These are phyloP conservation scores for Alethe diademata DNA, from an alignment of 2,113 vertebrate genomes.

Conservation along the genomic window DNA sequence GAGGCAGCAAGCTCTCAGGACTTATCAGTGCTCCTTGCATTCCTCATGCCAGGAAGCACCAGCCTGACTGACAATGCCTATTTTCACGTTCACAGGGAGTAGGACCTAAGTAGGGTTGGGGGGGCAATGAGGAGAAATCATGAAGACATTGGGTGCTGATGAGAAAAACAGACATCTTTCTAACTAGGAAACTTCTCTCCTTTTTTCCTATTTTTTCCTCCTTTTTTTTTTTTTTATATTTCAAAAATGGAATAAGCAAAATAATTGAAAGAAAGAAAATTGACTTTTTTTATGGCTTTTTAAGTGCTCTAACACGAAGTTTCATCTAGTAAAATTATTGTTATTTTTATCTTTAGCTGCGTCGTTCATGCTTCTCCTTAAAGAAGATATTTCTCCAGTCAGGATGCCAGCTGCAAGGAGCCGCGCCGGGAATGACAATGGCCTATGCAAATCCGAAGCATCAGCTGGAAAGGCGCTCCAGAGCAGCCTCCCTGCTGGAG, in stretches of 20 bases:
- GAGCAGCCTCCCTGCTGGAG: background rate
- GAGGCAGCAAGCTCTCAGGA: background rate
- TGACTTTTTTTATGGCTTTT: conserved; percentile 69
- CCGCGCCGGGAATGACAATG: conserved; percentile 60
- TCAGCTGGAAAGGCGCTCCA: background rate
- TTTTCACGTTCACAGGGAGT: background rate
- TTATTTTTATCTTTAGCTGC: conserved; percentile 69
- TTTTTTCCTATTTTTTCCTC: rapidly evolving
- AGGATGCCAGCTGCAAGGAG: conserved; percentile 66
- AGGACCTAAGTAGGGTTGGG: background rate
- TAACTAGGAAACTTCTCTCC: background rate
- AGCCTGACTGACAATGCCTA: background rate
- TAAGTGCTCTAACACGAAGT: conserved; percentile 69
- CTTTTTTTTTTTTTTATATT: background rate
- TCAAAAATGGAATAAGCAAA: conserved; percentile 47
- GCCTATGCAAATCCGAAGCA: conserved; percentile 45
- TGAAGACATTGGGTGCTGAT: background rate
- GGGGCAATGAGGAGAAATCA: background rate
- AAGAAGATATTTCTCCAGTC: conserved; percentile 53
- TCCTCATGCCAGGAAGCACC: background rate
- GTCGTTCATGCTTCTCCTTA: conserved; percentile 41
- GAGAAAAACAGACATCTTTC: background rate
- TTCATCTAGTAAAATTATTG: conserved; percentile 66
- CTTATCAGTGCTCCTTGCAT: background rate
- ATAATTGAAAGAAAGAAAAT: conserved; percentile 68